Evolutionary conservation across 2,113 vertebrate species (phyloP).

Genomic region (Percina caprodes): DNA sequence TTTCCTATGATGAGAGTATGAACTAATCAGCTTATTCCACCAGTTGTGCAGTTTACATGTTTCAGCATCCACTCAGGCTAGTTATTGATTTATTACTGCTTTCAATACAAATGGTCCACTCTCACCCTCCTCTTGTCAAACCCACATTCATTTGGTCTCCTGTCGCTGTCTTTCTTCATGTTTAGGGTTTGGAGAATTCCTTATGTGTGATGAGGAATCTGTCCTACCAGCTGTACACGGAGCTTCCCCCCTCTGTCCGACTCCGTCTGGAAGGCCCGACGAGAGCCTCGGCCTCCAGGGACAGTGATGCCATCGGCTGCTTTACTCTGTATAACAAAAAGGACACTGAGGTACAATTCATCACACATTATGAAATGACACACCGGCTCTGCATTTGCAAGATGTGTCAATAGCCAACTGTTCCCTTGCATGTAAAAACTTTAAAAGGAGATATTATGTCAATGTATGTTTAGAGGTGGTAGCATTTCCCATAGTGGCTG

Average conservation of each 20-base stretch:
- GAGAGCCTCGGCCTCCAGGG: slow-evolving; percentile 64
- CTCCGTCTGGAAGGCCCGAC: slow-evolving; percentile 90
- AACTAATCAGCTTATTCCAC: neutral
- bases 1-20: neutral
- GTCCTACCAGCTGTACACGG: slow-evolving; percentile 94
- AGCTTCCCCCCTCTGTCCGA: slow-evolving; percentile 90
- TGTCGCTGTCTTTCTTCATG: neutral
- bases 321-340: slow-evolving; percentile 92
- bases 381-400: neutral
- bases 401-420: neutral
- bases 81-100: neutral
- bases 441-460: neutral
- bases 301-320: slow-evolving; percentile 89
- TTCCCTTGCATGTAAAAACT: neutral
- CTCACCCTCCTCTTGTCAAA: neutral
- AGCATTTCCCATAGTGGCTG: too few relatives aligned
- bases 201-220: slow-evolving; percentile 95
- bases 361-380: neutral
- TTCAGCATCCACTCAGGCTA: neutral
- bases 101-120: neutral
- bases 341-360: slow-evolving; percentile 82
- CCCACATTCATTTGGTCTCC: neutral
- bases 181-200: slow-evolving; percentile 93
- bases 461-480: neutral
- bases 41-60: neutral